Conservation (phyloP, 2,113 vertebrate species). For the Lepus europaeus region DNA sequence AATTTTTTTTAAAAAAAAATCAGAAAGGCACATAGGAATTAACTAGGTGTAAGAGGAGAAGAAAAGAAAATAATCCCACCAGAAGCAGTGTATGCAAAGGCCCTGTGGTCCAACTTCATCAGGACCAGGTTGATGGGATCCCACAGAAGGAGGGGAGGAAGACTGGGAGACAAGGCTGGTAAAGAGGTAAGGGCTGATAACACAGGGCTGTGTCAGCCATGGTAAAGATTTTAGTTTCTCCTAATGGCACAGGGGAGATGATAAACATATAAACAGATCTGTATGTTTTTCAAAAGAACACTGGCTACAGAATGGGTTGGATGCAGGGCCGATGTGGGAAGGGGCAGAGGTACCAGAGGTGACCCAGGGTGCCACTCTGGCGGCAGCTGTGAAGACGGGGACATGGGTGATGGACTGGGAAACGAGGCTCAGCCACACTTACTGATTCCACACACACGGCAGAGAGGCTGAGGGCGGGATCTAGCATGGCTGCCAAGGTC, state of each 20-base stretch:
- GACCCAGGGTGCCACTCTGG: not conserved
- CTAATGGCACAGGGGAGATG: not conserved
- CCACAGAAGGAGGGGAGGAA: not conserved
- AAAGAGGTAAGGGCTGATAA: not conserved
- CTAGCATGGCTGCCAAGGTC: conserved; percentile 42
- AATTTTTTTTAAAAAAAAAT: not conserved
- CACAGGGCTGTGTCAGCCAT: not conserved
- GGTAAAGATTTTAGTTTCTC: not conserved
- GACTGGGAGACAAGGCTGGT: not conserved
- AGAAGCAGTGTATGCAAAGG: not conserved
- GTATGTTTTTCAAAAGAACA: not conserved
- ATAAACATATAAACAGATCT: not conserved
- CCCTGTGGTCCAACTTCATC: not conserved
- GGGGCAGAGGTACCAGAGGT: conserved; percentile 4
- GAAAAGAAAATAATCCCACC: not conserved
- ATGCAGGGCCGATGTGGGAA: not conserved
- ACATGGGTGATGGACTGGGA: conserved; percentile 14
- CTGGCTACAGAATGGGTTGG: conserved; percentile 1
- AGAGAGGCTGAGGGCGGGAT: conserved; percentile 31
- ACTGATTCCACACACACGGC: not conserved
- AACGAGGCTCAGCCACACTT: conserved; percentile 21
- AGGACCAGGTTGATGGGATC: not conserved
- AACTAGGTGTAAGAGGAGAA: not conserved
- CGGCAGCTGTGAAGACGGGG: conserved; percentile 39
- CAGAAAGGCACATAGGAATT: not conserved